Percentiles rank a stretch among this genome's conserved stretches.
Evolutionary conservation across 37 sponge, comb jelly and placozoan species (phyloP).

Genomic region (Hexactinellida sp.): DNA sequence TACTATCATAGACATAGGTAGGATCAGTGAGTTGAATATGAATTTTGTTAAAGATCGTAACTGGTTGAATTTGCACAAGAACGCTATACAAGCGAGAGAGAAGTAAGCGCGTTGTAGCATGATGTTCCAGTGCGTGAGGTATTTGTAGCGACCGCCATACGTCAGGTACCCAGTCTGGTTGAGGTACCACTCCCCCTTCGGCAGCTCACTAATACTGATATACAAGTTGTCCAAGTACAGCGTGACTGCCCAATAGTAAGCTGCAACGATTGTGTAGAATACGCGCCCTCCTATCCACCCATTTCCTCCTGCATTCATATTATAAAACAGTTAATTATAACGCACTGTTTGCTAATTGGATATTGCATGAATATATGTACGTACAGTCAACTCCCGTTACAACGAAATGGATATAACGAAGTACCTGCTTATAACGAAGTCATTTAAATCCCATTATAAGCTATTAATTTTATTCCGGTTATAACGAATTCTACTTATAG

Average conservation of each 20-base stretch:
- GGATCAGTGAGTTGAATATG: not conserved
- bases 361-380: too few species aligned
- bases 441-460: too few species aligned
- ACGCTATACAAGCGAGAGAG: not conserved
- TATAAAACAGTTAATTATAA: too few species aligned
- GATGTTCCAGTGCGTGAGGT: not conserved
- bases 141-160: constrained; percentile 11
- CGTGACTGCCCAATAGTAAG: not conserved
- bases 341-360: too few species aligned
- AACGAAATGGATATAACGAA: too few species aligned
- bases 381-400: too few species aligned
- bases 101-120: not conserved
- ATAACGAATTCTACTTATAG: too few species aligned
- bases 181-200: not conserved
- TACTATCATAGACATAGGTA: not conserved
- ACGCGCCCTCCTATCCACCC: not conserved
- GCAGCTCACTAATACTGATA: not conserved
- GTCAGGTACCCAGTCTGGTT: not conserved
- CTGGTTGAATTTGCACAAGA: not conserved
- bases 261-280: not conserved
- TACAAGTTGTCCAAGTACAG: not conserved
- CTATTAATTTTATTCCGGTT: too few species aligned
- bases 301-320: not conserved
- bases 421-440: too few species aligned
- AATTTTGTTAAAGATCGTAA: not conserved